Base-by-base conservation (phyloP, 1,140 invertebrate species). In the Drosophila tristis region DNA sequence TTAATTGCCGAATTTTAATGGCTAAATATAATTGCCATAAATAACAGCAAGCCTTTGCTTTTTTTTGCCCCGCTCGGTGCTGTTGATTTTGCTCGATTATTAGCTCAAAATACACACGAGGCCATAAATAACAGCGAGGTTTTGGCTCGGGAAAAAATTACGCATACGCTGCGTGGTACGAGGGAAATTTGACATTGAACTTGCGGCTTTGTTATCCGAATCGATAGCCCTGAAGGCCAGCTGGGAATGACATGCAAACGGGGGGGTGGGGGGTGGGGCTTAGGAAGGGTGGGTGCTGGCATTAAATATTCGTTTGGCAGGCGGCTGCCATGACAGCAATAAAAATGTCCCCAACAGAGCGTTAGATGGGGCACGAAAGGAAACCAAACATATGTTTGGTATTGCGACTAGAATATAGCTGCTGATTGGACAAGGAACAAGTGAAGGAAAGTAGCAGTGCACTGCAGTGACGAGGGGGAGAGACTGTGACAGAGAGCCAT, bases 281-380 rank as follows among this genome's bases (percentile, higher is more conserved):
- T 31, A 15, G 1, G 26, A 1, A 20, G 13, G 47, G 16, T 49
- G 25, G 26, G 39, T 42, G 47, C 44, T 16, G 48, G 58, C 75
- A 86, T 86, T 87, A 78, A 76, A 86, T 87, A 86, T 86, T 86
- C 79, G 82, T 86, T 87, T 82, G 62, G 49, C 26, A 61, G 74
- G 51, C 78, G 65, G 65, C 62, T 64, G 80, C 56, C 77, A 63
- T 73, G 55, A 48, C 84, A 68, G 81, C 82, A 82, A 76, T 87
- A 86, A 87, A 87, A 86, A 82, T 58, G 74, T 70, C 78, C 67
- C 57, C 67, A 43, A 58, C 67, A 31, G 55, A 20, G 54, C 15
- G 11, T 39, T 39, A 39, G 35, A 39, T 13, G 35, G 13, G 4
- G 35, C 5, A 13, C 35, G 11, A 39, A 13, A 39, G 4, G 35